These are phyloP conservation scores for Bombus cullumanus DNA, from an alignment of 1,140 invertebrate species.

Conservation along the genomic window DNA sequence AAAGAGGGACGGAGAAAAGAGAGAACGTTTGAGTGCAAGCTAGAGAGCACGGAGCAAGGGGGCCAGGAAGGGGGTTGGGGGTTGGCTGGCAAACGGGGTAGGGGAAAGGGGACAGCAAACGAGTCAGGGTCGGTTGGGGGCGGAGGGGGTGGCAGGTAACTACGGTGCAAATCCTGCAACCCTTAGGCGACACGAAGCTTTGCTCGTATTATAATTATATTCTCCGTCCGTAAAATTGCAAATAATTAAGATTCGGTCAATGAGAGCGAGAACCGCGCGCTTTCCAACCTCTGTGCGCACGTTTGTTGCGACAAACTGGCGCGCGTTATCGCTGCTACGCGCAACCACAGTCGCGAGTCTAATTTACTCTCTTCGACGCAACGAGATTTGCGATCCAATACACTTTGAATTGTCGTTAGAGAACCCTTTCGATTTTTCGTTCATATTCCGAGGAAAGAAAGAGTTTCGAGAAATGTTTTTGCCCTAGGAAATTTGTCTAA, in stretches of 20 bases:
- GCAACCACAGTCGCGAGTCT: neutral
- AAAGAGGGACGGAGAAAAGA: conserved; percentile 34
- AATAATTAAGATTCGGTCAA: conserved; percentile 81
- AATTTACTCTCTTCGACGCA: neutral
- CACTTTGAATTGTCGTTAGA: neutral
- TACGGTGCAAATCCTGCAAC: conserved; percentile 72
- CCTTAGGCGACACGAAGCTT: conserved; percentile 75
- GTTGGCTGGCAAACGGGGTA: neutral
- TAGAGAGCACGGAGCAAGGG: conserved; percentile 25
- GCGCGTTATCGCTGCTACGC: neutral
- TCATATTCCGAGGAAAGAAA: neutral
- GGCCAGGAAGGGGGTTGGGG: neutral
- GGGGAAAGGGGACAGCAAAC: conserved; percentile 30
- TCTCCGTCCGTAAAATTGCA: conserved; percentile 79
- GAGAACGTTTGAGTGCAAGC: conserved; percentile 43
- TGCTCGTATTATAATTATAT: conserved; percentile 81
- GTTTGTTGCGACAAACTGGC: conserved; percentile 32
- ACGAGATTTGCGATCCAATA: neutral
- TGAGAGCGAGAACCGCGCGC: conserved; percentile 62
- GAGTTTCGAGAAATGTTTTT: neutral
- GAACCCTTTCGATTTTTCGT: neutral
- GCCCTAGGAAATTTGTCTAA: neutral
- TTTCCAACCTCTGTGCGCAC: conserved; percentile 17
- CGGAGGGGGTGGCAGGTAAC: conserved; percentile 59
- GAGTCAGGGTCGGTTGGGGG: conserved; percentile 55